Conservation (phyloP, 1,140 invertebrate species). For the Sipha flava region DNA sequence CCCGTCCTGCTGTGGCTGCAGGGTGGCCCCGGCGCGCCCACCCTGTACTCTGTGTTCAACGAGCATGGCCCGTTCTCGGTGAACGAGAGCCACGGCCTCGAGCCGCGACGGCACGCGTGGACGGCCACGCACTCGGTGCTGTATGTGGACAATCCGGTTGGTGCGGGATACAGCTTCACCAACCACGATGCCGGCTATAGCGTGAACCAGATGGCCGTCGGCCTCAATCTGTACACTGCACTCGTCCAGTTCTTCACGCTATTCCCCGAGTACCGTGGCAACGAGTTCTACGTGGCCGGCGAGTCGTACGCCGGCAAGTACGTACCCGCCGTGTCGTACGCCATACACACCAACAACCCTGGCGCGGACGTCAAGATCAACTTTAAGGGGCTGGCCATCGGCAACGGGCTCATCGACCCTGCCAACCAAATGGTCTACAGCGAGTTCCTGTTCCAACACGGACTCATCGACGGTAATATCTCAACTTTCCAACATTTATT, state of each 20-base stretch:
- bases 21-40: conserved; percentile 63
- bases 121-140: conserved; percentile 62
- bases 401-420: conserved; percentile 77
- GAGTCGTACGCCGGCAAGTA: conserved; percentile 54
- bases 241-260: conserved; percentile 64
- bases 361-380: conserved; percentile 57
- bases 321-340: conserved; percentile 48
- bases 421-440: conserved; percentile 67
- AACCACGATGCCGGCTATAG: conserved; percentile 54
- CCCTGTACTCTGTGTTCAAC: conserved; percentile 63
- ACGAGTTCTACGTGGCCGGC: conserved; percentile 43
- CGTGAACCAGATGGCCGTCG: conserved; percentile 57
- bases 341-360: conserved; percentile 47
- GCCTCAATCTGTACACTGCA: conserved; percentile 56
- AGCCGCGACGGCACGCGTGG: conserved; percentile 54
- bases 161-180: conserved; percentile 56
- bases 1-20: conserved; percentile 69
- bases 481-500: too few species aligned
- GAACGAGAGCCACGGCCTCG: conserved; percentile 40
- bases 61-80: conserved; percentile 53
- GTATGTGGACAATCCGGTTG: conserved; percentile 85
- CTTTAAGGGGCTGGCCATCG: conserved; percentile 67
- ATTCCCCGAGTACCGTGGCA: conserved; percentile 43
- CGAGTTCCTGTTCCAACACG: conserved; percentile 71
- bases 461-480: conserved; percentile 41